These are phyloP conservation scores for Eptatretus burgeri DNA, from an alignment of 2,113 vertebrate species.

Conservation along the genomic window DNA sequence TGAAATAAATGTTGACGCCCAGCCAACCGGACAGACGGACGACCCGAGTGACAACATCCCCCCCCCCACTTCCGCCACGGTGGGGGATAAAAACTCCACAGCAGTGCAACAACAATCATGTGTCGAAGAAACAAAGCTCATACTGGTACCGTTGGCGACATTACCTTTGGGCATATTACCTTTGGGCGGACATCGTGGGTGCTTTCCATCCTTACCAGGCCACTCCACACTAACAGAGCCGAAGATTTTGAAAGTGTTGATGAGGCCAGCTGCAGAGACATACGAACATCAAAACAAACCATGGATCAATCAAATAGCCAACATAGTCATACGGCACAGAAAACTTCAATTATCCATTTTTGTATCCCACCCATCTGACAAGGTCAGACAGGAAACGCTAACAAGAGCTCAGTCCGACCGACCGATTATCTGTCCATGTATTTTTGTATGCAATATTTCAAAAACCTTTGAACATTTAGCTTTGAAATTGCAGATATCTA, in stretches of 20 bases:
- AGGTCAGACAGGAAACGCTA: background rate
- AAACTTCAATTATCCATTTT: background rate
- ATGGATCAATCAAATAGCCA: too few relatives aligned
- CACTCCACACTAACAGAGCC: slow-evolving; percentile 87
- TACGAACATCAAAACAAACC: background rate
- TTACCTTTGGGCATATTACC: slow-evolving; percentile 99
- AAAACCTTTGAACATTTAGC: too few relatives aligned
- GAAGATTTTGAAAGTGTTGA: slow-evolving; percentile 82
- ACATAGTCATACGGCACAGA: background rate
- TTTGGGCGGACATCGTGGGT: slow-evolving; percentile 98
- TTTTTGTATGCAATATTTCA: too few relatives aligned
- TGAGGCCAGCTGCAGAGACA: slow-evolving; percentile 40
- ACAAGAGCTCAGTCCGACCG: background rate
- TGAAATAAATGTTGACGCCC: too few relatives aligned
- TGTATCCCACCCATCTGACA: background rate
- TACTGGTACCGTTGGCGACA: slow-evolving; percentile 33
- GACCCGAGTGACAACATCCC: too few relatives aligned
- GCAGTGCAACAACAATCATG: too few relatives aligned
- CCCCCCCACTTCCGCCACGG: too few relatives aligned
- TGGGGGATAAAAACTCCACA: too few relatives aligned
- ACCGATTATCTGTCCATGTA: too few relatives aligned
- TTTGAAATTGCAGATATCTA: too few relatives aligned
- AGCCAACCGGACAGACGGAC: too few relatives aligned
- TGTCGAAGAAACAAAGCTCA: slow-evolving; percentile 18
- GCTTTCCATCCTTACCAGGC: slow-evolving; percentile 99